phyloP scores from a whole-genome alignment of 2,797 vertebrate genomes.

The Oreochromis mossambicus region DNA sequence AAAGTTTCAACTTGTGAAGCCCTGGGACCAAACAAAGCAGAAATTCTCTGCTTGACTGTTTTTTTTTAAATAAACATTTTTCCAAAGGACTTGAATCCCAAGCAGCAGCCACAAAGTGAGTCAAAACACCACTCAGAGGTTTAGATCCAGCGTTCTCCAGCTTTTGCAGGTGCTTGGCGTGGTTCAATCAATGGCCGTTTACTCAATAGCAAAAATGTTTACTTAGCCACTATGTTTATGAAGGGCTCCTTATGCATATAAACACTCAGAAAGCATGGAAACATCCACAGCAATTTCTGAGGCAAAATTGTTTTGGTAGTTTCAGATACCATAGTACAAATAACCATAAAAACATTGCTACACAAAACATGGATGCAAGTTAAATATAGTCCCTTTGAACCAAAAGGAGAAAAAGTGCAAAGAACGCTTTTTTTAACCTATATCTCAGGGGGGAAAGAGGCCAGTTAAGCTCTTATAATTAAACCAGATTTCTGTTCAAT shows the following conservation, averaged over 20 bases:
- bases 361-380: background rate
- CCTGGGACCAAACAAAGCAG: constrained; percentile 49
- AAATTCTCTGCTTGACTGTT: constrained; percentile 47
- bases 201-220: constrained; percentile 63
- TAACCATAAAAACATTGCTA: background rate
- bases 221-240: constrained; percentile 54
- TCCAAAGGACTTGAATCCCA: constrained; percentile 69
- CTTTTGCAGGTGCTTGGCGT: constrained; percentile 69
- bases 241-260: constrained; percentile 39
- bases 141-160: constrained; percentile 46
- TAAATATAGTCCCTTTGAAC: background rate
- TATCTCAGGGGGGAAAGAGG: background rate
- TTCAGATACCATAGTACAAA: constrained; percentile 31
- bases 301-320: constrained; percentile 15
- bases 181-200: constrained; percentile 61
- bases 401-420: background rate
- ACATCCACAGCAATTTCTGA: constrained; percentile 20
- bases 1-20: constrained; percentile 39
- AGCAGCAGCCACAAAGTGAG: constrained; percentile 68
- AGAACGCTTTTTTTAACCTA: background rate
- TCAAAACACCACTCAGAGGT: constrained; percentile 64
- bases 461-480: background rate
- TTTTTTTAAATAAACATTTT: constrained; percentile 70
- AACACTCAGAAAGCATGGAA: constrained; percentile 53
- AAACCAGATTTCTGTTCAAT: background rate